Base-by-base conservation (phyloP, 2,888 invertebrate genomes). In the Acanthosepion lycidas region DNA sequence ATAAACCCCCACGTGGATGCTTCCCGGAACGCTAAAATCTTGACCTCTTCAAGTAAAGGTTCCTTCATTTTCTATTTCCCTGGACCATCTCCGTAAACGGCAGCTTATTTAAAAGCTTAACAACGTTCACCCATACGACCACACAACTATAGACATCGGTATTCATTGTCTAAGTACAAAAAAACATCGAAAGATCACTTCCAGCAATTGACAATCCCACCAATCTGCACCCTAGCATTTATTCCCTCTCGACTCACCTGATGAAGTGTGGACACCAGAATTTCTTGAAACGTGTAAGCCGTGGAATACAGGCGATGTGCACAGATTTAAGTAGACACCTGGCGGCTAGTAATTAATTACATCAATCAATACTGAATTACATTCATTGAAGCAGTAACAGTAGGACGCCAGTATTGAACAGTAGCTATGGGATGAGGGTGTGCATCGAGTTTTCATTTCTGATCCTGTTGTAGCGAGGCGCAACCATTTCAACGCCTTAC, bases 311-410 rank as follows among this genome's bases (percentile, higher is more conserved):
- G 33, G 18, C n/a, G 12, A 33, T 18, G 5, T n/a, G n/a, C n/a
- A 78, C 78, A 78, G 15, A 78, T 23, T 78, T 12, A 33, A 78
- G n/a, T 78, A n/a, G 78, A 78, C 78, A 78, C 78, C 78, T 78
- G 78, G 78, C 78, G 78, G 78, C n/a, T 12, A 78, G n/a, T 78
- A 78, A 78, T 78, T 78, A 78, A 78, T 78, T 78, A 78, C 78
- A n/a, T 78, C 78, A 78, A 78, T 78, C 78, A 78, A 78, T 78
- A 78, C 78, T 18, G 15, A 78, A 78, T n/a, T 78, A n/a, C n/a
- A 78, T 78, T 78, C 78, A 78, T 78, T 78, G 33, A 78, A n/a
- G 78, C n/a, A 15, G n/a, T 15, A 78, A 78, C 33, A 15, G 4
- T 23, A 9, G n/a, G 33, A 33, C 15, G 78, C 12, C 78, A 15